phyloP scores from a whole-genome alignment of 2,797 vertebrate species.

The Lacerta agilis region DNA sequence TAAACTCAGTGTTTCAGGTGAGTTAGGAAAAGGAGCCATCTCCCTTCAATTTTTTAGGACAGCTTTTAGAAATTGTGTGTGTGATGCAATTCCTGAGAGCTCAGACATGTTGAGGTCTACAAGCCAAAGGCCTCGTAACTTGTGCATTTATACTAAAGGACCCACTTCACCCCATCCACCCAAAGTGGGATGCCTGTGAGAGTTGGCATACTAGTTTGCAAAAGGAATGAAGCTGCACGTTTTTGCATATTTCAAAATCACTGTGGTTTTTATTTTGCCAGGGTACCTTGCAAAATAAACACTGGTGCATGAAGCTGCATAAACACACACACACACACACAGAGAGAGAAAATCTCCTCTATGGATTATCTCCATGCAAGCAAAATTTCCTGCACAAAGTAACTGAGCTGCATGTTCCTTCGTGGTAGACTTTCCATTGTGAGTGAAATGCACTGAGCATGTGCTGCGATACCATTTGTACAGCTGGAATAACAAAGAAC shows the following conservation, averaged over 20 bases:
- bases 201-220: background rate
- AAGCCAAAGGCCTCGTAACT: too few relatives aligned
- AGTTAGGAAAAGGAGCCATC: background rate
- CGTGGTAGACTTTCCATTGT: too few relatives aligned
- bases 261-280: background rate
- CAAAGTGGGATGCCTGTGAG: background rate
- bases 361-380: background rate
- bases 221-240: background rate
- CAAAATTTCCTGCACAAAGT: background rate
- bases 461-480: background rate
- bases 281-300: too few relatives aligned
- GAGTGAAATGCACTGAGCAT: too few relatives aligned
- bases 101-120: background rate
- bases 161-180: background rate
- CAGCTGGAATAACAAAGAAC: background rate
- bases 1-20: background rate
- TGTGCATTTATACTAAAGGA: background rate
- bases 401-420: too few relatives aligned
- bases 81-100: background rate
- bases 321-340: too few relatives aligned
- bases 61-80: background rate
- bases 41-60: background rate
- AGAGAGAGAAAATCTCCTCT: background rate
- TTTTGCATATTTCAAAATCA: background rate
- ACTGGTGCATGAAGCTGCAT: too few relatives aligned